Evolutionary conservation across 2,888 invertebrate genomes (phyloP), one percentile per base, ranked within the genome.

Genomic region (Andrena bucephala): DNA sequence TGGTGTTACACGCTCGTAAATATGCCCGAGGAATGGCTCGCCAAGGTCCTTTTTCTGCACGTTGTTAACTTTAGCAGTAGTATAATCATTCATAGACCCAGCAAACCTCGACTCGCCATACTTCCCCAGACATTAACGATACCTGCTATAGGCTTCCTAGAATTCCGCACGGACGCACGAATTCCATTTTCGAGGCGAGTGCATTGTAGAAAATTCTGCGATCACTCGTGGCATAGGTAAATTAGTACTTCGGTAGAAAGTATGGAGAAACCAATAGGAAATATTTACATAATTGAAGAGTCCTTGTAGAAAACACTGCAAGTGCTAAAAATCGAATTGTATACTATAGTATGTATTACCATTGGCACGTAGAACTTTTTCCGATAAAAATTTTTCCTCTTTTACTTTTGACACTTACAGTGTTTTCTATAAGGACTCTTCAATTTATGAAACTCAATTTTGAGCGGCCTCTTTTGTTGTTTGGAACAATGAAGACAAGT

Each of bases 31-130:
- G 78, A 78, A 76, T 70, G 54, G 57, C 27, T 72, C 57, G 4
- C 85, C 89, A 89, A 86, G 87, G 88, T 77, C 83, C 78, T 77
- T 70, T 42, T 42, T 52, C 42, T 73, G n/a, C 77, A 81, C 83
- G 73, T 36, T 84, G 74, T 83, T 83, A 81, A 77, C 74, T 77
- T 72, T 42, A 68, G 66, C 60, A 77, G 79, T 87, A 69, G 76
- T 74, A 65, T 88, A 85, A 86, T 88, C 75, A 48, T 76, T 75
- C 60, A 29, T 67, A 16, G 67, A 20, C 29, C 48, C 73, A 67
- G 80, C 80, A 68, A 78, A 72, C 65, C 57, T 57, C 54, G 33
- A 62, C 60, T 67, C 42, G 77, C 27, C 42, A 59, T 57, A 48
- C n/a, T 68, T 83, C 71, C 48, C 33, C 36, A 20, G 24, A 36